phyloP scores from a whole-genome alignment of 2,797 vertebrate species.

The Balearica regulorum region DNA sequence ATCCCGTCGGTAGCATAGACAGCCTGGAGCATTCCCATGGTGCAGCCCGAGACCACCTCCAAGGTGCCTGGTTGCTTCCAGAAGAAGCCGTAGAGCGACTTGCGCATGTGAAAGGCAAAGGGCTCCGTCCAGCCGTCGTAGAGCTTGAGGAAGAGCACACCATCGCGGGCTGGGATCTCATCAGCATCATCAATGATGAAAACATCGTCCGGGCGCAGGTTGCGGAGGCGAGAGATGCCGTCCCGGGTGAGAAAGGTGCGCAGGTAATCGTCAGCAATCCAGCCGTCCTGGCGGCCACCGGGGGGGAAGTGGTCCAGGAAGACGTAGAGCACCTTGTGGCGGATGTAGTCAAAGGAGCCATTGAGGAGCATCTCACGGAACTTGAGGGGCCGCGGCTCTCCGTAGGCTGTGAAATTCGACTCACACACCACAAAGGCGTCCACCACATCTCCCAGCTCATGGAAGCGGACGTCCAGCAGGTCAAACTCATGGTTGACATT shows the following conservation, averaged over 20 bases:
- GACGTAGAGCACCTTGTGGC: constrained; percentile 93
- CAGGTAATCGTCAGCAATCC: constrained; percentile 97
- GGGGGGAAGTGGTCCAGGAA: constrained; percentile 96
- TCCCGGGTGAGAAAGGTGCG: constrained; percentile 92
- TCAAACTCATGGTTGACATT: constrained; percentile 98
- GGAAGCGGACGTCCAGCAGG: constrained; percentile 91
- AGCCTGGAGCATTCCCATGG: constrained; percentile 86
- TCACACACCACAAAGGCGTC: constrained; percentile 94
- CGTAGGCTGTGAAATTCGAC: constrained; percentile 97
- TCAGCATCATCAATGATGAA: constrained; percentile 97
- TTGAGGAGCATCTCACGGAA: constrained; percentile 90
- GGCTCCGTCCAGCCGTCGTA: constrained; percentile 98
- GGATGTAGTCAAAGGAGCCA: constrained; percentile 90
- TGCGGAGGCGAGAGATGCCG: constrained; percentile 83
- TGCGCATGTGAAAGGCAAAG: constrained; percentile 97
- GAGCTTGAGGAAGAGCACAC: constrained; percentile 94
- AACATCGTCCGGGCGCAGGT: constrained; percentile 84
- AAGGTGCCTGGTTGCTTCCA: constrained; percentile 98
- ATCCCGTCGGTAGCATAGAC: constrained; percentile 93
- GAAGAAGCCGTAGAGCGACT: constrained; percentile 97
- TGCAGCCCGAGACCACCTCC: constrained; percentile 95
- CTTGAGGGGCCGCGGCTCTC: constrained; percentile 87
- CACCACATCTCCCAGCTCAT: constrained; percentile 87
- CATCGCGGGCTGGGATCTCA: constrained; percentile 92
- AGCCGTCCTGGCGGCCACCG: constrained; percentile 93